Evolutionary conservation across 2,888 invertebrate genomes (phyloP), one percentile per base, ranked within the genome.

Genomic region (Ectobius pallidus): DNA sequence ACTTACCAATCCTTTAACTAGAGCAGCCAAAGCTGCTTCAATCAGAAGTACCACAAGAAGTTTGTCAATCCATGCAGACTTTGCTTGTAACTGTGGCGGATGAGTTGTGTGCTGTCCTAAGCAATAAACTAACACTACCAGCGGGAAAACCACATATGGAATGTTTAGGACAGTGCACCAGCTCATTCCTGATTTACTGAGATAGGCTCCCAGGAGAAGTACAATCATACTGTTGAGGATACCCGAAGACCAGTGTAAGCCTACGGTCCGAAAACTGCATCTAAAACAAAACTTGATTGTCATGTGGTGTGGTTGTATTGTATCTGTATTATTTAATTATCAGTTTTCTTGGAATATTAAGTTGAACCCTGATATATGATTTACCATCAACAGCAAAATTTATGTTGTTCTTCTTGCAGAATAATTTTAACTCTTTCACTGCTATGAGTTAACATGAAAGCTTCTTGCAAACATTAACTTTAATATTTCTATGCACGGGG

Each of bases 201-300:
- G 70, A 49, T 42, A 70, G 2, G 70, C 70, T 20, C 49, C 46
- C 9, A 63, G 9, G 3, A 70, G 49, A 4, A 70, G 22, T 14
- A 70, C 63, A 7, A 70, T 18, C 70, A 70, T 70, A 16, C 62
- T 63, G 20, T 70, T 70, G 20, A 70, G 62, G 20, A 70, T 70
- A 42, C 22, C 27, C 20, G 70, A 62, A 9, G 70, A 61, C 49
- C 52, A 69, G 34, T 52, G 52, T 7, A 69, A 14, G 3, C 68
- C 68, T 44, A 69, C 11, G 3, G 32, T 69, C 16, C 52, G 68
- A 34, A 52, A 69, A 14, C 52, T 69, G 27, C 22, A 52, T 30
- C 68, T 69, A 20, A 6, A 34, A 34, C 34, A 34, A 34, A 7
- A 34, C 34, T n/a, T n/a, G n/a, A n/a, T n/a, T n/a, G n/a, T n/a